A percentile compares a stretch with the other conserved stretches of the same genome.
Conservation (phyloP, 2,888 invertebrate species). For the Eristalis pertinax region DNA sequence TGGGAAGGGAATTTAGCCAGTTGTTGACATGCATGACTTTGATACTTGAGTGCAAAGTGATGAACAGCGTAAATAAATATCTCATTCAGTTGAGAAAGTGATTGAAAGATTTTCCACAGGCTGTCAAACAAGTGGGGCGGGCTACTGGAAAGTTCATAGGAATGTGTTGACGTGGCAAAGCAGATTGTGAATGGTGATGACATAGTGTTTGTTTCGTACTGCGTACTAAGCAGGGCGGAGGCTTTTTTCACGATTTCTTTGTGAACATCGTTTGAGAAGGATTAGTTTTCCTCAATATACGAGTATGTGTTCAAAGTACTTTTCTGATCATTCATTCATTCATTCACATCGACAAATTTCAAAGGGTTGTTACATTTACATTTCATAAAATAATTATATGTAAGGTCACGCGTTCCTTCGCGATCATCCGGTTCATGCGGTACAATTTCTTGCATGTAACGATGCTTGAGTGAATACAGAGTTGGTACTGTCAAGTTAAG, state of each 20-base stretch:
- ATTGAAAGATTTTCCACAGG: background rate
- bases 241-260: background rate
- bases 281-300: too few species aligned
- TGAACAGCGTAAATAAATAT: background rate
- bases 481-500: too few species aligned
- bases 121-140: background rate
- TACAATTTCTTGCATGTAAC: too few species aligned
- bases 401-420: too few species aligned
- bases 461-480: too few species aligned
- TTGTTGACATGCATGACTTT: conserved; percentile 35
- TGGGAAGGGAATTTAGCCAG: conserved; percentile 42
- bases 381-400: too few species aligned
- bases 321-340: too few species aligned
- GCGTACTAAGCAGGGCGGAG: background rate
- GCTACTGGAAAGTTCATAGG: background rate
- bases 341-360: too few species aligned
- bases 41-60: conserved; percentile 38
- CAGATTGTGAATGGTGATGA: background rate
- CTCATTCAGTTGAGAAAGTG: background rate
- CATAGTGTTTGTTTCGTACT: background rate
- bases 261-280: too few species aligned
- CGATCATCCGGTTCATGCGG: too few species aligned
- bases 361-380: too few species aligned
- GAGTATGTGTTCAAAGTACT: too few species aligned
- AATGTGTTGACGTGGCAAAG: background rate